Percentiles rank a stretch among this genome's conserved stretches.
Conservation (phyloP, 2,113 vertebrate genomes). For the Candoia aspera region DNA sequence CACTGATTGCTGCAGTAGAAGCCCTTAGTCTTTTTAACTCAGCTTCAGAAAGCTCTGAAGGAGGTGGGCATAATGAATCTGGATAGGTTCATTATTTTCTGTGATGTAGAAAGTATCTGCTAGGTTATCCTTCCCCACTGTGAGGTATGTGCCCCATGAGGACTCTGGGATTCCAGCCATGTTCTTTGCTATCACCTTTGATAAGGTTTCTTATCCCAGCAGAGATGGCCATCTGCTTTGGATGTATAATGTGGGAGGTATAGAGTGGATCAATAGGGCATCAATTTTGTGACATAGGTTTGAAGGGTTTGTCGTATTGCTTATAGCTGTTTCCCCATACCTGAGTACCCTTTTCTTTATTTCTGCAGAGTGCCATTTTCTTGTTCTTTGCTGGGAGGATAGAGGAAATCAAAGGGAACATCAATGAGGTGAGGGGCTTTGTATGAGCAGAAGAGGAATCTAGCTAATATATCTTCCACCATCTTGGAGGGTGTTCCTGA, state of each 20-base stretch:
- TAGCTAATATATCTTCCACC: not conserved
- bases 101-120: too few species aligned
- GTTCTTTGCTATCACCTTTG: not conserved
- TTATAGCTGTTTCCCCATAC: not conserved
- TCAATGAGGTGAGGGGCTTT: slow-evolving; percentile 79
- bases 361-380: slow-evolving; percentile 88
- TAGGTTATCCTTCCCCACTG: not conserved
- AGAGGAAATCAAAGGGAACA: slow-evolving; percentile 91
- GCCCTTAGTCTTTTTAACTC: too few species aligned
- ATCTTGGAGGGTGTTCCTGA: not conserved
- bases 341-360: not conserved
- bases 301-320: not conserved
- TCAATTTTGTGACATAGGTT: not conserved
- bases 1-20: not conserved
- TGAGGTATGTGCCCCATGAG: not conserved
- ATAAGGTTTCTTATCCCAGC: not conserved
- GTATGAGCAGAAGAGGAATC: not conserved
- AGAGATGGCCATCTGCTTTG: not conserved
- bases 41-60: not conserved
- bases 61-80: not conserved
- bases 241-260: not conserved
- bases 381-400: slow-evolving; percentile 93
- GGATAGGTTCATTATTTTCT: too few species aligned
- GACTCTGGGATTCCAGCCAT: too few species aligned
- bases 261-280: not conserved